Percentiles rank a stretch among this genome's conserved stretches.
Evolutionary conservation across 2,888 invertebrate species (phyloP).

Genomic region (Eudemis profundana): DNA sequence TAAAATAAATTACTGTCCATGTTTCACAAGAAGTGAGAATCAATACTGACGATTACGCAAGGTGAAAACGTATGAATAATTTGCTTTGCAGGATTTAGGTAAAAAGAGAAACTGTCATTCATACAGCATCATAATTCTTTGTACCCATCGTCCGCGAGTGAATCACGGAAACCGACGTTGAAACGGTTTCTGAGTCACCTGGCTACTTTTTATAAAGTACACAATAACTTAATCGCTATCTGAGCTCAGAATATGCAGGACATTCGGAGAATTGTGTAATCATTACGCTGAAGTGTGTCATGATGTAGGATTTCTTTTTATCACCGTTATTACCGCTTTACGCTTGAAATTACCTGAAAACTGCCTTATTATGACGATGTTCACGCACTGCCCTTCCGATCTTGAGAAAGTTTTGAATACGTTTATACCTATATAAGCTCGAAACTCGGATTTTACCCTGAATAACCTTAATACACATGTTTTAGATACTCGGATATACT

Average conservation of each 20-base stretch:
- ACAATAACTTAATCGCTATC: slow-evolving; percentile 30
- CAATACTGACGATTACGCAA: slow-evolving; percentile 24
- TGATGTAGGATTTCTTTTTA: slow-evolving; percentile 19
- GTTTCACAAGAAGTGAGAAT: slow-evolving; percentile 12
- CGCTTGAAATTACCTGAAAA: neutral
- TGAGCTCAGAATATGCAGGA: slow-evolving; percentile 23
- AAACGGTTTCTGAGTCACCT: slow-evolving; percentile 25
- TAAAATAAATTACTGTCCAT: neutral
- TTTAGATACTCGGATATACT: too few species aligned
- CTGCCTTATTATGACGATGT: too few species aligned
- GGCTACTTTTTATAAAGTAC: slow-evolving; percentile 3
- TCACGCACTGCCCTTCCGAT: neutral
- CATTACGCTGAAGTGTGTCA: slow-evolving; percentile 15
- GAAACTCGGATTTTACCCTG: too few species aligned
- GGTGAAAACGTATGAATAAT: slow-evolving; percentile 33
- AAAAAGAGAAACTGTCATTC: slow-evolving; percentile 41
- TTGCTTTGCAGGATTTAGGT: slow-evolving; percentile 29
- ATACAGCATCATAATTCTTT: slow-evolving; percentile 35
- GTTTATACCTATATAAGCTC: too few species aligned
- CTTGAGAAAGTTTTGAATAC: too few species aligned
- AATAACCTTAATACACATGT: too few species aligned
- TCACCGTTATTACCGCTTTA: neutral
- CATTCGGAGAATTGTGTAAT: slow-evolving; percentile 28
- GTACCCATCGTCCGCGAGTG: slow-evolving; percentile 12
- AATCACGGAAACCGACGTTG: slow-evolving; percentile 26